Evolutionary conservation across 2,797 vertebrate species (phyloP).

Genomic region (Gouania willdenowi): DNA sequence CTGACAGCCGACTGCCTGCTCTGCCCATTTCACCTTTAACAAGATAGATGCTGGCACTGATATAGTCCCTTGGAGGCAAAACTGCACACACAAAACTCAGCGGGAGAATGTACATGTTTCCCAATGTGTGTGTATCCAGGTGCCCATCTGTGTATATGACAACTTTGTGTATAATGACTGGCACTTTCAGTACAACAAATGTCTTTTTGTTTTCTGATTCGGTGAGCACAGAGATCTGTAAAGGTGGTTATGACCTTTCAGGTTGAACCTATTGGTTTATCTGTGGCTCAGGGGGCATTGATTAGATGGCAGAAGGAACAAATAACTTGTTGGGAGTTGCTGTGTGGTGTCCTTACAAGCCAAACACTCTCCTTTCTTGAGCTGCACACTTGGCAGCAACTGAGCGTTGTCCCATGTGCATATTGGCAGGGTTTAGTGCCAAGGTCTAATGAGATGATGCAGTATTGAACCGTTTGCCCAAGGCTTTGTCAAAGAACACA

Average conservation of each 20-base stretch:
- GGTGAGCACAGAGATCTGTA: constrained; percentile 40
- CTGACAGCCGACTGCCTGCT: constrained; percentile 57
- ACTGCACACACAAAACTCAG: constrained; percentile 32
- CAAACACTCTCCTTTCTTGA: constrained; percentile 32
- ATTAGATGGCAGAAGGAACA: constrained; percentile 70
- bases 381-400: constrained; percentile 16
- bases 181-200: neutral
- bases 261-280: constrained; percentile 48
- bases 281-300: constrained; percentile 59
- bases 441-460: constrained; percentile 34
- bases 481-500: constrained; percentile 22
- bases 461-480: constrained; percentile 43
- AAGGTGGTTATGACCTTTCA: constrained; percentile 58
- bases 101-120: constrained; percentile 24
- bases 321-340: constrained; percentile 60
- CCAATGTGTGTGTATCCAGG: neutral
- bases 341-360: constrained; percentile 37
- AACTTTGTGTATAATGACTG: constrained; percentile 3
- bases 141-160: constrained; percentile 3
- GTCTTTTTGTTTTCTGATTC: constrained; percentile 38
- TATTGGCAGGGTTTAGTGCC: constrained; percentile 26
- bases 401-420: constrained; percentile 23
- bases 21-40: constrained; percentile 66
- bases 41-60: constrained; percentile 61
- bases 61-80: constrained; percentile 54